phyloP scores from a whole-genome alignment of 1,140 invertebrate genomes.

The Drosophila kurseongensis region DNA sequence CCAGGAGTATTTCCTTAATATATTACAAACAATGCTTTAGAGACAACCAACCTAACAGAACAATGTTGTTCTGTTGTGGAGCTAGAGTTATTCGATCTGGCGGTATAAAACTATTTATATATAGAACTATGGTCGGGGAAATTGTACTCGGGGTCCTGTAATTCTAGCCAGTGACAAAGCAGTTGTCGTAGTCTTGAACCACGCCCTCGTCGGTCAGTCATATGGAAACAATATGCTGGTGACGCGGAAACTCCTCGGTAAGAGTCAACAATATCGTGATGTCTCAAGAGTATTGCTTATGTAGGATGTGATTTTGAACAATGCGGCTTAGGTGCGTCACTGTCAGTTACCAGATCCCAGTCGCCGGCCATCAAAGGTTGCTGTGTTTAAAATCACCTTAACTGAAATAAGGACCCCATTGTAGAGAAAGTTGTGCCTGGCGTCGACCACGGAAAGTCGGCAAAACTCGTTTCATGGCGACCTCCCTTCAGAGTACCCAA shows the following conservation, averaged over 20 bases:
- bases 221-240: too few relatives aligned
- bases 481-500: not conserved
- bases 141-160: accelerated
- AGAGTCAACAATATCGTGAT: not conserved
- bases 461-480: not conserved
- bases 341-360: slow-evolving; percentile 28
- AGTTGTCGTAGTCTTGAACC: not conserved
- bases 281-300: not conserved
- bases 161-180: slow-evolving; percentile 30
- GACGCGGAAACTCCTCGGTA: slow-evolving; percentile 4
- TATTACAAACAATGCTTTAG: too few relatives aligned
- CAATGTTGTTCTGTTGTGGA: not conserved
- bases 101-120: too few relatives aligned
- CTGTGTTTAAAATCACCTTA: slow-evolving; percentile 19
- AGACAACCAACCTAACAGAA: too few relatives aligned
- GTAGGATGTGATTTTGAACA: not conserved
- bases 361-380: slow-evolving; percentile 19
- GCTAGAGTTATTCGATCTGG: not conserved
- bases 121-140: too few relatives aligned
- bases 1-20: too few relatives aligned
- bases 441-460: not conserved
- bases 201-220: too few relatives aligned
- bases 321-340: slow-evolving; percentile 11
- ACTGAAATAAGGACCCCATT: not conserved
- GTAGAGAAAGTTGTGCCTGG: not conserved